Conservation (phyloP, 2,888 invertebrate species). For the Synergus itoensis region DNA sequence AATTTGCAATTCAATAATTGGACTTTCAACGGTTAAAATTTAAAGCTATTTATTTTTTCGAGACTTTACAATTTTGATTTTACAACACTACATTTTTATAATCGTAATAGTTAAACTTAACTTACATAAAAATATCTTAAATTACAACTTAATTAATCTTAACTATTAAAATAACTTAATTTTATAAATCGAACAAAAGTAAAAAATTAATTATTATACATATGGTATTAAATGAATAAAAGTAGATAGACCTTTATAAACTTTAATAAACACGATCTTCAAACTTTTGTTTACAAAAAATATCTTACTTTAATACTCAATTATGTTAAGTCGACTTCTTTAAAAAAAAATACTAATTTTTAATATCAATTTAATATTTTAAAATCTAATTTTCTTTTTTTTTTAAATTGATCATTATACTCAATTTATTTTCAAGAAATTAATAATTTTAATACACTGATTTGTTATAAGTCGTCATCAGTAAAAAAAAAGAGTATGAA, state of each 20-base stretch:
- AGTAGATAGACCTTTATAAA: background rate
- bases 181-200: background rate
- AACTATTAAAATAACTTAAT: background rate
- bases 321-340: conserved; percentile 3
- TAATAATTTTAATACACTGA: background rate
- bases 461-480: background rate
- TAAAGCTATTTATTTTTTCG: too few relatives aligned
- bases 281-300: background rate
- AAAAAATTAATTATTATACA: too few relatives aligned
- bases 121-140: too few relatives aligned
- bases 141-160: background rate
- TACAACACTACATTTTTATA: too few relatives aligned
- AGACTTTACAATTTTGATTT: too few relatives aligned
- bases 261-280: background rate
- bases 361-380: too few relatives aligned
- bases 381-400: background rate
- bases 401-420: background rate
- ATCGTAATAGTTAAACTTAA: too few relatives aligned
- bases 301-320: background rate
- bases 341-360: background rate
- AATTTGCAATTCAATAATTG: background rate
- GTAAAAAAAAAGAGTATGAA: background rate
- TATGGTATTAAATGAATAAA: background rate
- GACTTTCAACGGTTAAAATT: too few relatives aligned
- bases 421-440: background rate